phyloP scores from a whole-genome alignment of 2,113 vertebrate genomes.

The Sorex fumeus region DNA sequence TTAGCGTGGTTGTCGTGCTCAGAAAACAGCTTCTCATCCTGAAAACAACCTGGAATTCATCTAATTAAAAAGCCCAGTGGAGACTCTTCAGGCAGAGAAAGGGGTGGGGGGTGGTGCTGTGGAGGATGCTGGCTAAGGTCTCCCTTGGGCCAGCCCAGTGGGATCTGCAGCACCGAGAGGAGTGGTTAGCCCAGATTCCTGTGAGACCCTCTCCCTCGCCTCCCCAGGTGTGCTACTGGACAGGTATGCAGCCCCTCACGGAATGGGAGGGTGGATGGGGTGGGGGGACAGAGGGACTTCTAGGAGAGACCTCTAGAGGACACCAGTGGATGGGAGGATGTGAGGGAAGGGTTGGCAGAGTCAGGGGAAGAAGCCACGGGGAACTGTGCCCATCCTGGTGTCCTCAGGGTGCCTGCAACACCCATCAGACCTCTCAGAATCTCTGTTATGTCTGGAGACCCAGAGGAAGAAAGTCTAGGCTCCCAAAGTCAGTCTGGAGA shows the following conservation, averaged over 20 bases:
- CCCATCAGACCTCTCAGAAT: background rate
- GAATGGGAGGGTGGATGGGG: background rate
- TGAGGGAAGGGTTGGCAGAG: background rate
- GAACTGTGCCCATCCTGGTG: background rate
- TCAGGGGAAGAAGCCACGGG: background rate
- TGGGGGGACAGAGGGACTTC: background rate
- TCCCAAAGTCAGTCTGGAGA: background rate
- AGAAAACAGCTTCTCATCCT: conserved; percentile 68
- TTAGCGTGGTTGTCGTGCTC: conserved; percentile 69
- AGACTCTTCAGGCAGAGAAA: conserved; percentile 72
- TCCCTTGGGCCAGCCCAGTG: background rate
- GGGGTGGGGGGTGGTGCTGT: conserved; percentile 45
- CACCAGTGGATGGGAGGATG: background rate
- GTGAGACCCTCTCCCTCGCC: background rate
- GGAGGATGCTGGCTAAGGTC: background rate
- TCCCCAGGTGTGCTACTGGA: background rate
- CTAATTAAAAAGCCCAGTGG: conserved; percentile 81
- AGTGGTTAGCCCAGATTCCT: background rate
- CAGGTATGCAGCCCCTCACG: background rate
- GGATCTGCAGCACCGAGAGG: conserved; percentile 35
- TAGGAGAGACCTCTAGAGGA: background rate
- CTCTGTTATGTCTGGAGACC: background rate
- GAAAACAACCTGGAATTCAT: conserved; percentile 76
- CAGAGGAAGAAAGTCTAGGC: background rate
- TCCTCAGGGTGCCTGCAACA: no score